Base-by-base conservation (phyloP, 2,797 vertebrate genomes). In the Lithobates sylvaticus region DNA sequence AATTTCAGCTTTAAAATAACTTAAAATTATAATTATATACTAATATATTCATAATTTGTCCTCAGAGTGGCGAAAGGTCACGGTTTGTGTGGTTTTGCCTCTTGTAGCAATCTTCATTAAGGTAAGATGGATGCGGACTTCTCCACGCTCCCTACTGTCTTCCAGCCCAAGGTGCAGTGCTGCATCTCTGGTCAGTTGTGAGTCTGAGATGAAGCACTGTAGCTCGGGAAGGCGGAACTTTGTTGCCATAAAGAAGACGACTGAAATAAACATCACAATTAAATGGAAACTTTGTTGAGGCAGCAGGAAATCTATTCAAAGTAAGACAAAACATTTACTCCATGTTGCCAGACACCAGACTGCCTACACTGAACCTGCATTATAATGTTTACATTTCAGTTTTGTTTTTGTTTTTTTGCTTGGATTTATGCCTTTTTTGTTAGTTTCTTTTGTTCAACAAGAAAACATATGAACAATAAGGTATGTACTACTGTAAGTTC, bases 191-290 rank as follows among this genome's bases (percentile, higher is more conserved):
- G 97, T 99, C 97, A 99, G 95, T 95, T 97, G 97, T 95, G 98
- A 99, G 98, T 99, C 98, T 99, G 98, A 99, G 98, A 99, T 99
- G 98, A 99, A 99, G 97, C 98, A 99, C 98, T 99, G 98, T 99
- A 99, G 97, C 98, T 99, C 97, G 91, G 97, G 98, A 99, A 96
- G 90, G 93, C 95, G 93, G 93, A 95, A 82, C 88, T 91, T 88
- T 58, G 7, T 94, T 86, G 72, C 93, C 39, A 42, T 3, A 58
- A 47, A 70, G 76, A 80, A 87, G 64, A 87, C 3, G 26, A 44
- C 34, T 29, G 42, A 65, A 85, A 58, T 32, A 26, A 77, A n/a
- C 26, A 76, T 34, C 58, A 64, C 21, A 1, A 67, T 42, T 39
- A 18, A 32, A 47, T 36, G 9, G n/a, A 73, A 81, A 58, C 27